These are phyloP conservation scores for Pseudopodoces humilis DNA, from an alignment of 2,113 vertebrate genomes.

Conservation along the genomic window DNA sequence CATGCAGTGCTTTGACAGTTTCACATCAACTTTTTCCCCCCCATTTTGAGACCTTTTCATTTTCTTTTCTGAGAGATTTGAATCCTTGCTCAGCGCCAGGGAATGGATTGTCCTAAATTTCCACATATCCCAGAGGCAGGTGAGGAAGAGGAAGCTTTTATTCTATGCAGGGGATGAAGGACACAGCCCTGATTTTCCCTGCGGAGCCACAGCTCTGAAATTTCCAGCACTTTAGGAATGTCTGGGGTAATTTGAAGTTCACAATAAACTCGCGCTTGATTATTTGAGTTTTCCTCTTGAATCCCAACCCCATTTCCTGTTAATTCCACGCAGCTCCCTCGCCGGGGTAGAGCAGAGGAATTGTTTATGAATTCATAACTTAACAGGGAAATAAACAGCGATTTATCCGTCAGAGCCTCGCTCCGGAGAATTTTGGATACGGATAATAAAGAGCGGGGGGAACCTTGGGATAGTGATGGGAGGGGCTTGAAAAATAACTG, in stretches of 20 bases:
- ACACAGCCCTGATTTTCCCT: not conserved
- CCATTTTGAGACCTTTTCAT: not conserved
- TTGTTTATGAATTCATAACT: not conserved
- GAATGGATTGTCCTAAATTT: not conserved
- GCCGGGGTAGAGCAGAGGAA: not conserved
- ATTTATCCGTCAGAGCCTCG: not conserved
- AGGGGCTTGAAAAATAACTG: not conserved
- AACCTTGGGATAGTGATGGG: not conserved
- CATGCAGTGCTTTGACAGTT: not conserved
- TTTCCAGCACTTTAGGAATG: not conserved
- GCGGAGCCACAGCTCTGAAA: fast-evolving
- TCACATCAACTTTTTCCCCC: too few relatives aligned
- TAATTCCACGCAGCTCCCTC: not conserved
- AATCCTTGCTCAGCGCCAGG: fast-evolving
- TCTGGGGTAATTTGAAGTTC: not conserved
- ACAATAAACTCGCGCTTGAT: not conserved
- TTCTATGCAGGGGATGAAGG: not conserved
- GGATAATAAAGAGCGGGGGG: fast-evolving
- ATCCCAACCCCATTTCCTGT: not conserved
- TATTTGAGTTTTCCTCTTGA: not conserved
- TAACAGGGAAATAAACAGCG: not conserved
- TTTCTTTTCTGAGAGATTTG: not conserved
- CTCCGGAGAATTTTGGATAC: not conserved
- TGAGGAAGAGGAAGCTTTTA: not conserved
- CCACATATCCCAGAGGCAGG: not conserved